phyloP scores from a whole-genome alignment of 2,888 invertebrate species.

The Amphipyra berbera region DNA sequence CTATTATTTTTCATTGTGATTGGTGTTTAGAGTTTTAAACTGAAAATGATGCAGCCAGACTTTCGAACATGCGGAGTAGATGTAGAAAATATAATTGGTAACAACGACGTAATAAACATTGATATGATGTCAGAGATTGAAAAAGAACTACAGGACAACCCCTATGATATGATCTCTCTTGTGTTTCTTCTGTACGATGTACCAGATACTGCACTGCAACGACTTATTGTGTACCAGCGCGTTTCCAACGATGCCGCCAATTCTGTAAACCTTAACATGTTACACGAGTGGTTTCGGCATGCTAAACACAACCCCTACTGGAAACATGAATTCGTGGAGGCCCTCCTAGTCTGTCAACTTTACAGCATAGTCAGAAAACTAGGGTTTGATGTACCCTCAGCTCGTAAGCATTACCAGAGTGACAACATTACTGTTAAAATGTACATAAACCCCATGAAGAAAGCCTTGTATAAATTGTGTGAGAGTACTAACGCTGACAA shows the following conservation, averaged over 20 bases:
- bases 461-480: slow-evolving; percentile 79
- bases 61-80: slow-evolving; percentile 44
- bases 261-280: slow-evolving; percentile 70
- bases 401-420: slow-evolving; percentile 73
- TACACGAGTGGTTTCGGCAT: slow-evolving; percentile 80
- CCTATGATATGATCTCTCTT: slow-evolving; percentile 79
- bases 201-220: slow-evolving; percentile 81
- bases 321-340: slow-evolving; percentile 84
- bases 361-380: slow-evolving; percentile 78
- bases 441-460: slow-evolving; percentile 79
- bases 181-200: slow-evolving; percentile 83
- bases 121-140: slow-evolving; percentile 77
- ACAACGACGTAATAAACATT: slow-evolving; percentile 70
- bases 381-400: slow-evolving; percentile 71
- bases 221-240: slow-evolving; percentile 77
- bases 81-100: slow-evolving; percentile 58
- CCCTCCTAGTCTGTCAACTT: slow-evolving; percentile 78
- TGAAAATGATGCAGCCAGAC: slow-evolving; percentile 69
- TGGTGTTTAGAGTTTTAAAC: neutral
- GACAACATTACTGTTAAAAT: slow-evolving; percentile 66
- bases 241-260: slow-evolving; percentile 70
- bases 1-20: neutral
- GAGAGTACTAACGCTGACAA: slow-evolving; percentile 75
- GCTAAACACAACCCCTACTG: slow-evolving; percentile 74
- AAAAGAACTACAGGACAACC: slow-evolving; percentile 73